Conservation (phyloP, 2,888 invertebrate genomes). For the Pharmacophagus antenor region DNA sequence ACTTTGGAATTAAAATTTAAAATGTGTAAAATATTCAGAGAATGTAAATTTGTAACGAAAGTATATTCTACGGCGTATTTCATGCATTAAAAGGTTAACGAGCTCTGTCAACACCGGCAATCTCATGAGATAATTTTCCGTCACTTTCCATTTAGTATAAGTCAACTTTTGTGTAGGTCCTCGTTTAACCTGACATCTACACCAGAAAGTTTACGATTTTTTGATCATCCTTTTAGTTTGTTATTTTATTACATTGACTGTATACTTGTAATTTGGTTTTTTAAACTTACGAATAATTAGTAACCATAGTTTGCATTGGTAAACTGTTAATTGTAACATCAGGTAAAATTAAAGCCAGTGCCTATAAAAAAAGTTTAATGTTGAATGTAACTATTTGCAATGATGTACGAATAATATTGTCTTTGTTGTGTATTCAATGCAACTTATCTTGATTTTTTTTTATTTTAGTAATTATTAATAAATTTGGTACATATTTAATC, state of each 20-base stretch:
- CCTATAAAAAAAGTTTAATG: no score
- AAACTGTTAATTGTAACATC: no score
- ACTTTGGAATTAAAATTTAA: not conserved
- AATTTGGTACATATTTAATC: not conserved
- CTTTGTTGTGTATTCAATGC: slow-evolving; percentile 4
- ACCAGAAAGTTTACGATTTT: not conserved
- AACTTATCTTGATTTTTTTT: not conserved
- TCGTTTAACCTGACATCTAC: not conserved
- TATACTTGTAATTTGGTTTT: no score
- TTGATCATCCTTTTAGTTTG: not conserved
- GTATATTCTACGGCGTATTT: slow-evolving; percentile 8
- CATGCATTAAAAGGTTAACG: slow-evolving; percentile 15
- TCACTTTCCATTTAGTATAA: slow-evolving; percentile 12
- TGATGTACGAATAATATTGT: no score
- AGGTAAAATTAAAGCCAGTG: no score
- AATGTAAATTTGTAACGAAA: not conserved
- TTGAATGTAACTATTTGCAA: not conserved
- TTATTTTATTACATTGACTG: not conserved
- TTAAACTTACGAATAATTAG: no score
- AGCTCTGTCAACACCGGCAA: slow-evolving; percentile 14
- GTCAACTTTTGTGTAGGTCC: slow-evolving; percentile 10
- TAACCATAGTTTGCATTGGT: no score
- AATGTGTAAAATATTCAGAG: not conserved
- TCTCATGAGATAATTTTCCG: slow-evolving; percentile 21
- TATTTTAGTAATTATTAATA: not conserved